phyloP scores from a whole-genome alignment of 2,888 invertebrate genomes.

The Eumacrocentrus americanus region DNA sequence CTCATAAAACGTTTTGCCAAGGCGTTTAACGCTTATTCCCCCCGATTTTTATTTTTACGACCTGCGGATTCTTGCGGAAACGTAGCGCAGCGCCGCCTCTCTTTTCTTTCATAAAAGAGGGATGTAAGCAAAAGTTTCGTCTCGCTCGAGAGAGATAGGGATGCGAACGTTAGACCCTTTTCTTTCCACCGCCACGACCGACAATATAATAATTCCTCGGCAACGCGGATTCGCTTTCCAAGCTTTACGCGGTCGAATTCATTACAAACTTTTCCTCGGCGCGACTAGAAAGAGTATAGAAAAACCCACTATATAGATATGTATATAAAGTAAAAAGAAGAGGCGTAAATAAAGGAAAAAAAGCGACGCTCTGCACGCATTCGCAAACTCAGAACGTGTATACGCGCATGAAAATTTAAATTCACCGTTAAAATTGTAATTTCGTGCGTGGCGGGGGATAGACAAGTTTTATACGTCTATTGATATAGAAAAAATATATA shows the following conservation, averaged over 20 bases:
- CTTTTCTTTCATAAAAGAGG: conserved; percentile 17
- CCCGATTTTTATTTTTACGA: conserved; percentile 34
- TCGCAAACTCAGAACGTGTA: conserved; percentile 7
- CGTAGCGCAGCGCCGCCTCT: conserved; percentile 6
- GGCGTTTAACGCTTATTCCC: conserved; percentile 34
- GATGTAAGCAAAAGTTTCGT: conserved; percentile 27
- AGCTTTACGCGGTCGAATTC: conserved; percentile 40
- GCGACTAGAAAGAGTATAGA: background rate
- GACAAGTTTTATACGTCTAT: background rate
- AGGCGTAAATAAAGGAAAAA: conserved; percentile 4
- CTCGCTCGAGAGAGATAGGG: background rate
- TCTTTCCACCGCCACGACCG: conserved; percentile 3
- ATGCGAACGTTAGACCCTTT: background rate
- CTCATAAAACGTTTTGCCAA: conserved; percentile 35
- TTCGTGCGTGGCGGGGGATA: conserved; percentile 32
- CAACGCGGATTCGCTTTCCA: conserved; percentile 35
- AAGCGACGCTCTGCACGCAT: too few relatives aligned
- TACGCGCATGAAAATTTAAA: conserved; percentile 43
- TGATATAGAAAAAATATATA: background rate
- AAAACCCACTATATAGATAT: background rate
- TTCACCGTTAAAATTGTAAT: conserved; percentile 49
- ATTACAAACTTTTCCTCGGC: conserved; percentile 40
- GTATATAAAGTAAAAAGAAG: background rate
- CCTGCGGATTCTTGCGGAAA: conserved; percentile 14
- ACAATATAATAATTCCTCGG: conserved; percentile 36